Percentiles rank a stretch among this genome's conserved stretches.
Conservation (phyloP, 2,888 invertebrate genomes). For the Mechanitis messenoides region DNA sequence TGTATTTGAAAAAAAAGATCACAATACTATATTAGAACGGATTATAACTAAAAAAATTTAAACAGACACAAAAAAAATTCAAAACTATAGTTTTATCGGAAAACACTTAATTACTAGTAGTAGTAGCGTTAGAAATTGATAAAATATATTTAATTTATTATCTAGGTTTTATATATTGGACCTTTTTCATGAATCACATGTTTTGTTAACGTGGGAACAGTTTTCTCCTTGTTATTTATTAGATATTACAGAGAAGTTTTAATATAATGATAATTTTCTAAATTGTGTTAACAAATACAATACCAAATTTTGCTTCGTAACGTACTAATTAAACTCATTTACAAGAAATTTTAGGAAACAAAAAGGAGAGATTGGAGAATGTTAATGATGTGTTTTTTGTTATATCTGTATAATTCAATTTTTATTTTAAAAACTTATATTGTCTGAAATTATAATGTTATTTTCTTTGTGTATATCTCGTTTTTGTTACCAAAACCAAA, state of each 20-base stretch:
- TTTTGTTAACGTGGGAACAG: slow-evolving; percentile 18
- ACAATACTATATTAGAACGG: neutral
- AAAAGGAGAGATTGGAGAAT: slow-evolving; percentile 21
- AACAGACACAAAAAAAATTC: no score
- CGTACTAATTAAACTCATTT: slow-evolving; percentile 14
- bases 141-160: no score
- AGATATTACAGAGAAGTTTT: neutral
- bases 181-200: slow-evolving; percentile 11
- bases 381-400: slow-evolving; percentile 26
- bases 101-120: no score
- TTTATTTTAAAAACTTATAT: no score
- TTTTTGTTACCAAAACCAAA: no score
- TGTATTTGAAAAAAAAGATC: slow-evolving; percentile 20
- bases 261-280: no score
- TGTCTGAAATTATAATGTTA: no score
- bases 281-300: no score
- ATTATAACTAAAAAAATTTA: neutral
- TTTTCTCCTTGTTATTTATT: slow-evolving; percentile 20
- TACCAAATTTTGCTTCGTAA: slow-evolving; percentile 10
- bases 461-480: no score
- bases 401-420: slow-evolving; percentile 2
- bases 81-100: no score
- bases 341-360: slow-evolving; percentile 19
- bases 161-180: neutral
- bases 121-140: no score